These are phyloP conservation scores for Cuculus canorus DNA, from an alignment of 2,797 vertebrate genomes.

Conservation along the genomic window DNA sequence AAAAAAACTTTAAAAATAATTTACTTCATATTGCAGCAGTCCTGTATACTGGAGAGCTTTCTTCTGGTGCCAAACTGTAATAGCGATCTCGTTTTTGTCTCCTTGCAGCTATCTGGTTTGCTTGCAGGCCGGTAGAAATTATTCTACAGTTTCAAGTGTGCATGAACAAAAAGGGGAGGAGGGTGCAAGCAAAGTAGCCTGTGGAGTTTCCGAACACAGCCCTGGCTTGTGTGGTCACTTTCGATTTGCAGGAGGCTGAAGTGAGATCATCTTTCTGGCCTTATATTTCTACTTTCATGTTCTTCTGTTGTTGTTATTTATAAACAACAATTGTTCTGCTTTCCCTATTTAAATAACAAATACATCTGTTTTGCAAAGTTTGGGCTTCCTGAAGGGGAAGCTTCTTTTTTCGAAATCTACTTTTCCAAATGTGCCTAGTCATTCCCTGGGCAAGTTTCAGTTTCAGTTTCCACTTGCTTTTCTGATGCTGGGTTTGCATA, in stretches of 20 bases:
- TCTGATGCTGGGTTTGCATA: background rate
- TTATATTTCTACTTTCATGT: background rate
- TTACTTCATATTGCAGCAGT: background rate
- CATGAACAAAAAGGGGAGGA: background rate
- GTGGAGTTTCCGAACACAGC: background rate
- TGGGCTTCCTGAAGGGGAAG: background rate
- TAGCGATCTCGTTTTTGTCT: background rate
- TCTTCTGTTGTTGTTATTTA: background rate
- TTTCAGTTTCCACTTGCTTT: conserved; percentile 28
- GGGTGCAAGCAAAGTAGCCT: background rate
- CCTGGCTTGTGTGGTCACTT: background rate
- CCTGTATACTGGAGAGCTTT: background rate
- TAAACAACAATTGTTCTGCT: background rate
- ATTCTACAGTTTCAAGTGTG: background rate
- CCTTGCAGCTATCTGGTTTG: background rate
- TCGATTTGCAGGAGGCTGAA: background rate
- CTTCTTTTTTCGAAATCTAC: background rate
- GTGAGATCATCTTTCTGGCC: background rate
- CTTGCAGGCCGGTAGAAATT: background rate
- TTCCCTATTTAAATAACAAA: background rate
- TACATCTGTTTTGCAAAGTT: background rate
- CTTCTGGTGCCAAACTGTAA: background rate
- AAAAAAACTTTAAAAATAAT: background rate
- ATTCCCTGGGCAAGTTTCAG: background rate
- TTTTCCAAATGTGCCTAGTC: background rate